Conservation (phyloP, 2,888 invertebrate species). For the Nemotelus nigrinus region DNA sequence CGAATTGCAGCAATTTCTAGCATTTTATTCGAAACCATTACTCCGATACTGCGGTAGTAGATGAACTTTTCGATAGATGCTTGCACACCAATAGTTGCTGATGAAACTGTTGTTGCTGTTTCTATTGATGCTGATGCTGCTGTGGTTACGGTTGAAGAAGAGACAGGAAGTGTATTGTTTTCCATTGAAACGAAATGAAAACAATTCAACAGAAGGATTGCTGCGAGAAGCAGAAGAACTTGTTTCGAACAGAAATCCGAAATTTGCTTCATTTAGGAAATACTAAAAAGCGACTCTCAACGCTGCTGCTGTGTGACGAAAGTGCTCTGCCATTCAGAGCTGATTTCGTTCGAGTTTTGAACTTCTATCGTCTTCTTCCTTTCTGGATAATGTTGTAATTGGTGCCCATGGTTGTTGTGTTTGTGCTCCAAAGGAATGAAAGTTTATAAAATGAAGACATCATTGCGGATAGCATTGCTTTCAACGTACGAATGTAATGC, state of each 20-base stretch:
- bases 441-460: neutral
- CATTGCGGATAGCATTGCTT: no score
- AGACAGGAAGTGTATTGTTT: neutral
- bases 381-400: conserved; percentile 7
- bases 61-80: neutral
- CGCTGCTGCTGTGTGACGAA: neutral
- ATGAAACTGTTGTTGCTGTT: conserved; percentile 44
- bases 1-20: conserved; percentile 58
- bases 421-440: conserved; percentile 4
- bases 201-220: conserved; percentile 60
- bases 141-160: conserved; percentile 6
- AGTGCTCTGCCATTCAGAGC: neutral
- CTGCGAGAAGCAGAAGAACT: conserved; percentile 65
- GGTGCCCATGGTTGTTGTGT: neutral
- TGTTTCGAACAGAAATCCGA: conserved; percentile 64
- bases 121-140: neutral
- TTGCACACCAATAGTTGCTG: conserved; percentile 11
- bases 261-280: conserved; percentile 63
- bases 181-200: conserved; percentile 51
- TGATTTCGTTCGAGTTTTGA: neutral
- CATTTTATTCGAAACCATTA: conserved; percentile 42
- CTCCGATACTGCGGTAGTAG: conserved; percentile 17
- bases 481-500: no score
- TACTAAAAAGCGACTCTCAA: conserved; percentile 40
- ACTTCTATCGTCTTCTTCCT: conserved; percentile 32